A percentile compares a stretch with the other conserved stretches of the same genome.
Evolutionary conservation across 2,888 invertebrate genomes (phyloP).

Genomic region (Ophioninae sp.): DNA sequence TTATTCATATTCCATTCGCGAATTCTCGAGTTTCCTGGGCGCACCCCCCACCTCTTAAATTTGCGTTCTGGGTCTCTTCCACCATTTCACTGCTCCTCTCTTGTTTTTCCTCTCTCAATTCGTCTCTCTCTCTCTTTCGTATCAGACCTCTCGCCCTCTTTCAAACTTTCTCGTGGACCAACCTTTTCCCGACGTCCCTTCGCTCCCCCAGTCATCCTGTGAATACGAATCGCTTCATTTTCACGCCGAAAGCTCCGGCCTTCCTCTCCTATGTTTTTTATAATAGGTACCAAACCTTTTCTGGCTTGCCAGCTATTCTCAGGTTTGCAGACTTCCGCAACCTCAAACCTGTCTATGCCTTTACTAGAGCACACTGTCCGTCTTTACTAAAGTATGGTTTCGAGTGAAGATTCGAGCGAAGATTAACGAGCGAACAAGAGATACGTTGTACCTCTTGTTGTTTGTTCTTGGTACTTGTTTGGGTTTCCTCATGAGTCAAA

Average conservation of each 20-base stretch:
- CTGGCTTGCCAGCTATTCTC: slow-evolving; percentile 13
- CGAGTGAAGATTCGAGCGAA: background rate
- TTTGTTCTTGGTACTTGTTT: too few relatives aligned
- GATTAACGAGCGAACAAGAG: background rate
- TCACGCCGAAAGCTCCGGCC: slow-evolving; percentile 41
- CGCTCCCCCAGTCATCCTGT: slow-evolving; percentile 40
- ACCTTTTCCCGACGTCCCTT: slow-evolving; percentile 30
- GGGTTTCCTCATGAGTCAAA: too few relatives aligned
- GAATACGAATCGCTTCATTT: slow-evolving; percentile 61
- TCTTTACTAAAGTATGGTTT: background rate
- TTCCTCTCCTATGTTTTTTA: slow-evolving; percentile 19
- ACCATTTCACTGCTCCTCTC: background rate
- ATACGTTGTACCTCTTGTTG: background rate
- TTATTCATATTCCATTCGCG: slow-evolving; percentile 63
- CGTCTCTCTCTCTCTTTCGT: slow-evolving; percentile 32
- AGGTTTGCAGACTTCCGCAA: background rate
- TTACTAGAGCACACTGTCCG: background rate
- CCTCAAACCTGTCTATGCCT: background rate
- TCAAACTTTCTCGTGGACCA: slow-evolving; percentile 9
- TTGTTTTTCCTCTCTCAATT: slow-evolving; percentile 15
- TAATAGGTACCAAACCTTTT: slow-evolving; percentile 13
- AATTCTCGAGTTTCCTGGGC: slow-evolving; percentile 53
- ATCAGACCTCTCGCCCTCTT: slow-evolving; percentile 10
- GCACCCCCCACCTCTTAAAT: slow-evolving; percentile 16
- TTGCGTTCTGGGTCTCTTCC: slow-evolving; percentile 4